Evolutionary conservation across 2,797 vertebrate species (phyloP).

Genomic region (Heteromormyrus szaboi): DNA sequence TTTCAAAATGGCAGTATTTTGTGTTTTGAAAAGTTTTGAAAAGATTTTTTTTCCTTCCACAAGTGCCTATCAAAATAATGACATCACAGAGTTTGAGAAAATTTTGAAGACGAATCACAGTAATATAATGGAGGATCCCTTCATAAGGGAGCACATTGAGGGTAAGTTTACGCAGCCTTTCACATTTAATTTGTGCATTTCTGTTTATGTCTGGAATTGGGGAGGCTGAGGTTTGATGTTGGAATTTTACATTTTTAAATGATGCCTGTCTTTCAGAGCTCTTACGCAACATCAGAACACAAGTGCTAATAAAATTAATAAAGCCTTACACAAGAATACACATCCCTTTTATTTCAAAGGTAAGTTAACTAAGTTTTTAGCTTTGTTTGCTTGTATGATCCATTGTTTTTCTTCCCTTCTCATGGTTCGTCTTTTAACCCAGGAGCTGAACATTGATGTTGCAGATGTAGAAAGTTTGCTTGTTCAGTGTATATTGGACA

Average conservation of each 20-base stretch:
- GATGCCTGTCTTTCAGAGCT: slow-evolving; percentile 72
- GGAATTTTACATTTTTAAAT: background rate
- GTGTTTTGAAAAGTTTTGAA: slow-evolving; percentile 27
- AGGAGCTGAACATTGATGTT: slow-evolving; percentile 99
- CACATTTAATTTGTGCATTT: background rate
- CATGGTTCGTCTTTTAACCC: slow-evolving; percentile 28
- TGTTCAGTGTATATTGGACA: slow-evolving; percentile 99
- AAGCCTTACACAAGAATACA: slow-evolving; percentile 99
- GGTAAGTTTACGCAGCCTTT: slow-evolving; percentile 60
- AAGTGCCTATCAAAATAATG: slow-evolving; percentile 99
- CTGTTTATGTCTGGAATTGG: background rate
- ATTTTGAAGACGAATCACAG: slow-evolving; percentile 99
- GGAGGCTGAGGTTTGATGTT: background rate
- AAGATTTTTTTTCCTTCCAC: slow-evolving; percentile 27
- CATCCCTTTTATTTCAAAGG: slow-evolving; percentile 99
- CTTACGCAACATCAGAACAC: slow-evolving; percentile 98
- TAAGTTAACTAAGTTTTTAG: slow-evolving; percentile 46
- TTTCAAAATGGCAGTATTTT: background rate
- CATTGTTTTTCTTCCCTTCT: background rate
- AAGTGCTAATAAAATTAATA: slow-evolving; percentile 99
- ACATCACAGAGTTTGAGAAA: slow-evolving; percentile 99
- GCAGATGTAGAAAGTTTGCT: slow-evolving; percentile 98
- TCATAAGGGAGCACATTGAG: slow-evolving; percentile 99
- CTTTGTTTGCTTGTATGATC: background rate
- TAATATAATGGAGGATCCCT: slow-evolving; percentile 99